Evolutionary conservation across 2,113 vertebrate genomes (phyloP).

Genomic region (Macrotis lagotis): DNA sequence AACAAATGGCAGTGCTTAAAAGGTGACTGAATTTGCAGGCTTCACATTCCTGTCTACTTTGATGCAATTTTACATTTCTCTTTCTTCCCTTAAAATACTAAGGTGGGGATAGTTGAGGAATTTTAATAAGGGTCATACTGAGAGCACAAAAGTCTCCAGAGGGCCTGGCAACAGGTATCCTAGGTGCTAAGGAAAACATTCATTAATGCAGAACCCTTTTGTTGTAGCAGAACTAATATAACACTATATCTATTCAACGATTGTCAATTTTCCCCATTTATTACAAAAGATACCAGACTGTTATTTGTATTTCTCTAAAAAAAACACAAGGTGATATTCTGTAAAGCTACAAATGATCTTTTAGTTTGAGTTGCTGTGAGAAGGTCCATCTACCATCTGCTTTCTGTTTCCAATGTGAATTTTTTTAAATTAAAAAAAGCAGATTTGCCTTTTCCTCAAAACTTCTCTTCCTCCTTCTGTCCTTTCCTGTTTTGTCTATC

Average conservation of each 20-base stretch:
- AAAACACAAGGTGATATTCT: slow-evolving; percentile 45
- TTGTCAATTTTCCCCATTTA: background rate
- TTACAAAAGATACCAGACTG: background rate
- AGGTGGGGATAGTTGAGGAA: background rate
- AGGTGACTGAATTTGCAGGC: background rate
- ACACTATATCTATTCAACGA: slow-evolving; percentile 18
- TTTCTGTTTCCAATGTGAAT: background rate
- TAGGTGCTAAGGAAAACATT: background rate
- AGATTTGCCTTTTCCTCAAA: background rate
- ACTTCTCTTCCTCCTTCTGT: background rate
- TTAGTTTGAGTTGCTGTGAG: background rate
- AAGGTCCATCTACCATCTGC: background rate
- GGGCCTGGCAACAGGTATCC: background rate
- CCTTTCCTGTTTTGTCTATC: background rate
- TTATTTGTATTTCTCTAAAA: slow-evolving; percentile 38
- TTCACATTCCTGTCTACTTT: background rate
- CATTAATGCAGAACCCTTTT: background rate
- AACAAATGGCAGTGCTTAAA: slow-evolving; percentile 55
- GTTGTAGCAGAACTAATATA: too few species aligned
- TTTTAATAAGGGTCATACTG: slow-evolving; percentile 35
- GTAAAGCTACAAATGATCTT: background rate
- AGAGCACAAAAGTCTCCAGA: background rate
- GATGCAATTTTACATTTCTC: slow-evolving; percentile 8
- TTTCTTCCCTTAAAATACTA: background rate
- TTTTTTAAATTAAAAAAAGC: slow-evolving; percentile 6